Conservation (phyloP, 2,888 invertebrate species). For the Orchesella flavescens region DNA sequence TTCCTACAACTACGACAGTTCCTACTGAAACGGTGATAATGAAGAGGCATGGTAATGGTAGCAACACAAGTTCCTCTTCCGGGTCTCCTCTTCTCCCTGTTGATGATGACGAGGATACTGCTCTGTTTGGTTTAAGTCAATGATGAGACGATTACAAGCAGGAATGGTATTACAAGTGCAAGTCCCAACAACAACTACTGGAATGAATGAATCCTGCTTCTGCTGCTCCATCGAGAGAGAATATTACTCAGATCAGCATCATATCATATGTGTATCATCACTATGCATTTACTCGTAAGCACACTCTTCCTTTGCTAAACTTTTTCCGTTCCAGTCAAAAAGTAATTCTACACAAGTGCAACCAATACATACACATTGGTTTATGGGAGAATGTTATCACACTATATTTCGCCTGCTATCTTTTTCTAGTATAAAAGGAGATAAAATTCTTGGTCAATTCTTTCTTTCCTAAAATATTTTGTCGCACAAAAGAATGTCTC, state of each 20-base stretch:
- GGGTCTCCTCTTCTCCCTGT: constrained; percentile 41
- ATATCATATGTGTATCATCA: not conserved
- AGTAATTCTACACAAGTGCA: not conserved
- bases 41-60: constrained; percentile 55
- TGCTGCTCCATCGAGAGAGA: constrained; percentile 23
- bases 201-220: constrained; percentile 61
- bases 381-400: too few species aligned
- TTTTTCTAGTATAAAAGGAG: too few species aligned
- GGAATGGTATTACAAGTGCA: constrained; percentile 27
- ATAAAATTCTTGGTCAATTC: too few species aligned
- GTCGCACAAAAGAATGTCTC: too few species aligned
- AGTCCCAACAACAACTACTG: constrained; percentile 48
- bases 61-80: constrained; percentile 62
- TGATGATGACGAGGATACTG: constrained; percentile 20
- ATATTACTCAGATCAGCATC: constrained; percentile 15
- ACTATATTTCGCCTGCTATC: too few species aligned
- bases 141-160: constrained; percentile 45
- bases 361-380: not conserved
- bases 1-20: constrained; percentile 42
- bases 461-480: too few species aligned
- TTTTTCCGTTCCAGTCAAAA: not conserved
- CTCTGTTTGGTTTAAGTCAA: constrained; percentile 29
- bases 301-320: too few species aligned
- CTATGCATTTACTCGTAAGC: not conserved
- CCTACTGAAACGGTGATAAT: constrained; percentile 50